Conservation (phyloP, 1,140 invertebrate species). For the Listronotus oregonensis region DNA sequence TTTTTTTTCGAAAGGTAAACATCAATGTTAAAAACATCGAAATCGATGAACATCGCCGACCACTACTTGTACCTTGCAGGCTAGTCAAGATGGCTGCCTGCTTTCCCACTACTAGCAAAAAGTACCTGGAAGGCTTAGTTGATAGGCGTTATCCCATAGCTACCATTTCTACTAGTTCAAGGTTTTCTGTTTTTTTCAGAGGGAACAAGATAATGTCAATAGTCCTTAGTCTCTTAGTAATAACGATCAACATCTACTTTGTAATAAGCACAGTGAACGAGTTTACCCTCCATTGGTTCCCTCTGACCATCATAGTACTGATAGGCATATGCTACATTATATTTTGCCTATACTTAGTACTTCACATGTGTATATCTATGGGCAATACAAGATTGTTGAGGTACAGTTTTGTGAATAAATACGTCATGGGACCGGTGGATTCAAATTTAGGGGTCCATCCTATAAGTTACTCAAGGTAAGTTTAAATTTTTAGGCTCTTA, state of each 20-base stretch:
- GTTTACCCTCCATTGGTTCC: conserved; percentile 59
- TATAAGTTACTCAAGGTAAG: too few relatives aligned
- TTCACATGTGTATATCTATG: conserved; percentile 74
- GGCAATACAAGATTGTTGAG: conserved; percentile 58
- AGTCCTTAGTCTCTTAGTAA: conserved; percentile 72
- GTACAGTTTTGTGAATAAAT: conserved; percentile 49
- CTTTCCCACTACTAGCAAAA: too few relatives aligned
- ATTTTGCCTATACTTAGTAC: conserved; percentile 72
- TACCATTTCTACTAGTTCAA: too few relatives aligned
- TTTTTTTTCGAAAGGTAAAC: too few relatives aligned
- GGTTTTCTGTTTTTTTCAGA: conserved; percentile 59
- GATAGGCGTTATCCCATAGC: too few relatives aligned
- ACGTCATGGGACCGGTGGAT: conserved; percentile 41
- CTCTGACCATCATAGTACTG: conserved; percentile 62
- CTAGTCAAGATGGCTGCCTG: too few relatives aligned
- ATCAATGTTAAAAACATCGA: too few relatives aligned
- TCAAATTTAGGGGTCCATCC: too few relatives aligned
- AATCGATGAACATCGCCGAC: too few relatives aligned
- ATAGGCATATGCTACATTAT: conserved; percentile 69
- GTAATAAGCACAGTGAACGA: conserved; percentile 67
- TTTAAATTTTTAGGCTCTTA: too few relatives aligned
- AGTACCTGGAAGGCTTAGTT: too few relatives aligned
- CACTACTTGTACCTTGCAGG: too few relatives aligned
- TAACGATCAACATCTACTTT: conserved; percentile 84
- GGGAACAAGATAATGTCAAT: conserved; percentile 71